phyloP scores from a whole-genome alignment of 2,113 vertebrate genomes.

The Erinaceus europaeus region DNA sequence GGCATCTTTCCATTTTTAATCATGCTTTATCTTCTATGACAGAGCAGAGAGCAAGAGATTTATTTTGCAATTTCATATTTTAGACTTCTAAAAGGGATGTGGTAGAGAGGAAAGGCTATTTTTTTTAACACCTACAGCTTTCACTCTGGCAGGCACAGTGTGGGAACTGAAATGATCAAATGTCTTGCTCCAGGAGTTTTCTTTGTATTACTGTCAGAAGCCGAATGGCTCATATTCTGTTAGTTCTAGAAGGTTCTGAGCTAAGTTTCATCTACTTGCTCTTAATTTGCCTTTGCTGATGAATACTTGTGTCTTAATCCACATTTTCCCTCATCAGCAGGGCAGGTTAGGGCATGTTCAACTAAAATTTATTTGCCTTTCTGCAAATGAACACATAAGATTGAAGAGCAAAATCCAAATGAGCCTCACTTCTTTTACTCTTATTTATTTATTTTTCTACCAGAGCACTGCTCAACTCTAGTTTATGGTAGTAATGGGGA shows the following conservation, averaged over 20 bases:
- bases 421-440: background rate
- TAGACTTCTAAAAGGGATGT: slow-evolving; percentile 13
- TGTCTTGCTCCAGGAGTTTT: slow-evolving; percentile 16
- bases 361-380: slow-evolving; percentile 10
- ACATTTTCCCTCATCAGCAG: slow-evolving; percentile 16
- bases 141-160: background rate
- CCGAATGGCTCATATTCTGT: background rate
- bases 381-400: background rate
- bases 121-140: background rate
- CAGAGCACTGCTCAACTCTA: too few species aligned
- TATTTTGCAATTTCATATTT: slow-evolving; percentile 11
- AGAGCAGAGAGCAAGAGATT: background rate
- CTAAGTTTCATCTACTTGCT: background rate
- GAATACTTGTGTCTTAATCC: background rate
- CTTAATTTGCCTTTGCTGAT: slow-evolving; percentile 3
- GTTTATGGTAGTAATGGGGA: too few species aligned
- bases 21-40: background rate
- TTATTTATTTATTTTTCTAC: slow-evolving; percentile 15
- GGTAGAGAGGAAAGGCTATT: background rate
- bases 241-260: slow-evolving; percentile 25
- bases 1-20: background rate
- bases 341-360: slow-evolving; percentile 14
- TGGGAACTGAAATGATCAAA: slow-evolving; percentile 6
- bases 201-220: background rate
- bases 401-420: slow-evolving; percentile 16